Evolutionary conservation across 2,113 vertebrate genomes (phyloP).

Genomic region (Chlorodrepanis virens): DNA sequence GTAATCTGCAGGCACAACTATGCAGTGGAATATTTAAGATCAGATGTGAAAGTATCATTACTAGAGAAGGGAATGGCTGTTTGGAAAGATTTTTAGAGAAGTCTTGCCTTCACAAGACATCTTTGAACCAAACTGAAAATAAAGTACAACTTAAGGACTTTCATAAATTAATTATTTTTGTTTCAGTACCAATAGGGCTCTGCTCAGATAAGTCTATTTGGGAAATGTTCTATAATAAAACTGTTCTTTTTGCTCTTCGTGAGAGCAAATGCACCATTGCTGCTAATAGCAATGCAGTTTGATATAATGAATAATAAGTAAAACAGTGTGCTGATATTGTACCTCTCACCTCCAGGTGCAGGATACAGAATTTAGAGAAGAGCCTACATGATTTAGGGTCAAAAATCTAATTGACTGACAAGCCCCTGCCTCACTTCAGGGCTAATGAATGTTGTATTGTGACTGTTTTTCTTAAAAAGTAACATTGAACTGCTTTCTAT

Average conservation of each 20-base stretch:
- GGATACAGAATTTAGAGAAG: conserved; percentile 47
- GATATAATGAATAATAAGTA: conserved; percentile 40
- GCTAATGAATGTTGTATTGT: conserved; percentile 69
- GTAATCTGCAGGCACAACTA: background rate
- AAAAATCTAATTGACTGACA: conserved; percentile 62
- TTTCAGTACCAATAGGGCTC: background rate
- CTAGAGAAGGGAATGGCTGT: background rate
- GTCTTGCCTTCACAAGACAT: background rate
- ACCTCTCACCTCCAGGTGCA: conserved; percentile 64
- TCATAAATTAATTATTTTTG: background rate
- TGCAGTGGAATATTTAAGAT: background rate
- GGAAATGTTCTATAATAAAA: background rate
- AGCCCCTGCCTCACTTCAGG: conserved; percentile 52
- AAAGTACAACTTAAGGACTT: background rate
- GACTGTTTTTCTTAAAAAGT: conserved; percentile 63
- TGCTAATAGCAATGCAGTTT: conserved; percentile 9
- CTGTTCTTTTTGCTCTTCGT: background rate
- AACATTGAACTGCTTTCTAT: conserved; percentile 64
- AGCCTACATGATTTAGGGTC: conserved; percentile 39
- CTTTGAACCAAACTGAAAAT: background rate
- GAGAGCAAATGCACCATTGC: background rate
- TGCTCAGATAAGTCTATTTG: background rate
- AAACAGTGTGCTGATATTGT: conserved; percentile 42
- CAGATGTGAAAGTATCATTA: background rate
- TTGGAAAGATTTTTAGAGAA: background rate